These are phyloP conservation scores for Caretta caretta DNA, from an alignment of 2,113 vertebrate genomes.

Conservation along the genomic window DNA sequence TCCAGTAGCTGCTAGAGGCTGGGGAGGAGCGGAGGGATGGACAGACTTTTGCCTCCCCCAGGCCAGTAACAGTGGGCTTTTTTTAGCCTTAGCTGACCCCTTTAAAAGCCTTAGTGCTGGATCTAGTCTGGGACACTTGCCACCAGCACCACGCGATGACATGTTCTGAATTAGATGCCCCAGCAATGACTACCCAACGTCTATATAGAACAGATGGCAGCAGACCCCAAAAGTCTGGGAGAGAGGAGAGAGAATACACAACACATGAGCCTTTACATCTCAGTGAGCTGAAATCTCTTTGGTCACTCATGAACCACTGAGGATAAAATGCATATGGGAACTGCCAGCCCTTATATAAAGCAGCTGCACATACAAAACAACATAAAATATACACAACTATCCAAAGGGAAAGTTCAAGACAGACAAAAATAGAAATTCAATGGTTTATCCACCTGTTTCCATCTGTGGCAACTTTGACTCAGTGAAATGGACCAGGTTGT, in stretches of 20 bases:
- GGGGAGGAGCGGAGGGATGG: neutral
- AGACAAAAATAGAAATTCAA: neutral
- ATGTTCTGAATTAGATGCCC: neutral
- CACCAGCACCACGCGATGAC: neutral
- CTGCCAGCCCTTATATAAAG: neutral
- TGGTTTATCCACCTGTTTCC: constrained; percentile 85
- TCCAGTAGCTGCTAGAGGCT: neutral
- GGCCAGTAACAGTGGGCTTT: neutral
- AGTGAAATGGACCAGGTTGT: constrained; percentile 96
- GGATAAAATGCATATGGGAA: neutral
- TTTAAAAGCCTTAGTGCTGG: neutral
- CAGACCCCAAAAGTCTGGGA: neutral
- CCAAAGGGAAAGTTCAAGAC: neutral
- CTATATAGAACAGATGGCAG: neutral
- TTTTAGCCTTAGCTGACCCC: too few species aligned
- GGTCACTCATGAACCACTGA: too few species aligned
- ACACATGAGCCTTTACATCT: neutral
- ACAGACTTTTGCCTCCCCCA: too few species aligned
- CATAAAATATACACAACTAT: neutral
- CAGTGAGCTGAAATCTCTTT: neutral
- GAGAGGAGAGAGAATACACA: neutral
- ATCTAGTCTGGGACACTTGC: neutral
- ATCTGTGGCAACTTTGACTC: constrained; percentile 87
- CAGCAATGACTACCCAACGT: neutral
- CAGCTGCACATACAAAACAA: accelerated